phyloP scores from a whole-genome alignment of 2,113 vertebrate species.

The Oreocharis arfaki region DNA sequence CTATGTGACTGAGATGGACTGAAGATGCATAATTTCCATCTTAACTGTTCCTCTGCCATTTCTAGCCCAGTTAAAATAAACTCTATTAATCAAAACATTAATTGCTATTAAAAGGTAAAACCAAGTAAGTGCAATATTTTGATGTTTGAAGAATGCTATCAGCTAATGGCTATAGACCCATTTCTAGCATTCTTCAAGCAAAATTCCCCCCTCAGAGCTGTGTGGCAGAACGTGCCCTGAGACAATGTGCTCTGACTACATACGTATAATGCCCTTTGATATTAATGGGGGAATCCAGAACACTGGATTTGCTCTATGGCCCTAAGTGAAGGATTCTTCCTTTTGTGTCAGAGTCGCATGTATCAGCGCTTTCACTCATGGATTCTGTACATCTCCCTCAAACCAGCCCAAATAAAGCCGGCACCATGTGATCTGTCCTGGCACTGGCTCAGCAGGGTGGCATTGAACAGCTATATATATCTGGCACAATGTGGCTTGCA shows the following conservation, averaged over 20 bases:
- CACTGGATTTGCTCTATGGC: not conserved
- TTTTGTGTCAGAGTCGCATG: constrained; percentile 32
- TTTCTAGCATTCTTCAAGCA: not conserved
- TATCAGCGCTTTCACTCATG: constrained; percentile 46
- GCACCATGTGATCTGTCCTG: constrained; percentile 34
- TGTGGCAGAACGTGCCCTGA: not conserved
- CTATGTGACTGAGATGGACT: not conserved
- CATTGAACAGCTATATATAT: constrained; percentile 63
- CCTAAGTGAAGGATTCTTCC: constrained; percentile 45
- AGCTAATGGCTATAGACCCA: not conserved
- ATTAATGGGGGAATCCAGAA: not conserved
- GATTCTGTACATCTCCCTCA: constrained; percentile 52
- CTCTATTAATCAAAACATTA: not conserved
- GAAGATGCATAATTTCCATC: not conserved
- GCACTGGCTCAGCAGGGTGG: constrained; percentile 56
- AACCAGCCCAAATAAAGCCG: constrained; percentile 56
- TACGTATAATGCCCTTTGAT: not conserved
- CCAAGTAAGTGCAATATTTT: not conserved
- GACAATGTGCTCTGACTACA: not conserved
- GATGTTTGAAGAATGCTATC: not conserved
- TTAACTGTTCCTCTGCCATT: not conserved
- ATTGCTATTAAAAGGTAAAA: not conserved
- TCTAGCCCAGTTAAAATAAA: not conserved
- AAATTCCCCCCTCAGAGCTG: not conserved
- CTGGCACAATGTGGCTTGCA: constrained; percentile 48